These are phyloP conservation scores for Acleris laterana DNA, from an alignment of 2,888 invertebrate genomes.

Conservation along the genomic window DNA sequence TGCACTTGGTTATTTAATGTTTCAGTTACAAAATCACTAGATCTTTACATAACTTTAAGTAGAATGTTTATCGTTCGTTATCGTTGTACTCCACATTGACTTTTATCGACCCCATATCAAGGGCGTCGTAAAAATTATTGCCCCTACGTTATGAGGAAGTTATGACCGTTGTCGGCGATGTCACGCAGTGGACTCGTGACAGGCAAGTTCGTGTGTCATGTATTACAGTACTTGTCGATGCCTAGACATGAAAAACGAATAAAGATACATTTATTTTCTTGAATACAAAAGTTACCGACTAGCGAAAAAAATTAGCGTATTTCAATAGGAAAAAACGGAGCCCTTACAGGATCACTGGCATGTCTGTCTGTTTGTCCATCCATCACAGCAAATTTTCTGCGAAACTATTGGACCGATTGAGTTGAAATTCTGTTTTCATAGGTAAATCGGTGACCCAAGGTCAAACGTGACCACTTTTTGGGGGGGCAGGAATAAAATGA, in stretches of 20 bases:
- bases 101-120: constrained; percentile 17
- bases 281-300: too few species aligned
- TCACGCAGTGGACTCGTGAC: background rate
- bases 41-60: too few species aligned
- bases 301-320: background rate
- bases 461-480: background rate
- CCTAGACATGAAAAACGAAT: too few species aligned
- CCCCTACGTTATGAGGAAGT: constrained; percentile 10
- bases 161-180: constrained; percentile 7
- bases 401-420: background rate
- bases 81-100: background rate
- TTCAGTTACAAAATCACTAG: too few species aligned
- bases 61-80: too few species aligned
- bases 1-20: too few species aligned
- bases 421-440: background rate
- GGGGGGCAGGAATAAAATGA: too few species aligned
- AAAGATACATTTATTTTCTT: too few species aligned
- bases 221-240: too few species aligned
- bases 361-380: background rate
- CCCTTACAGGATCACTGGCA: too few species aligned
- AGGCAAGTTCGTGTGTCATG: too few species aligned
- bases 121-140: constrained; percentile 24
- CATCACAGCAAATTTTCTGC: background rate
- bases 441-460: background rate
- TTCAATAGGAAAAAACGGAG: background rate